Conservation (phyloP, 1,140 invertebrate genomes). For the Bilobella aurantiaca region DNA sequence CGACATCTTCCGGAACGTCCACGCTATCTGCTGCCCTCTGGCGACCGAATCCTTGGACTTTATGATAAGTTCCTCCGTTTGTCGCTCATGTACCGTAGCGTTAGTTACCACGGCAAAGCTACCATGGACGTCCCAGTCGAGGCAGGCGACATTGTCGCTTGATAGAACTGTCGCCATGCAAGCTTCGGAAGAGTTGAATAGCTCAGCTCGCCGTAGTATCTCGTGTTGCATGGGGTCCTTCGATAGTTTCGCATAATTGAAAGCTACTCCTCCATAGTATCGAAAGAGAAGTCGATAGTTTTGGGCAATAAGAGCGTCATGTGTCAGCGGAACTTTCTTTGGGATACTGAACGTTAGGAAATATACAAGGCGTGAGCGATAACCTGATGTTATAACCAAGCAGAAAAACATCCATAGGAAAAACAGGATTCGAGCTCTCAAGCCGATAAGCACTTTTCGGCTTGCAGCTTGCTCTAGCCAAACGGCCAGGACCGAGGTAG, state of each 20-base stretch:
- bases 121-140: conserved; percentile 1
- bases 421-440: conserved; percentile 1
- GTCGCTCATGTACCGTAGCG: neutral
- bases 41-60: neutral
- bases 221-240: conserved; percentile 8
- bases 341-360: conserved; percentile 18
- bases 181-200: conserved; percentile 6
- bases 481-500: neutral
- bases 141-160: conserved; percentile 8
- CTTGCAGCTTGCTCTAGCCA: neutral
- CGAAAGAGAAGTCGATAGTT: conserved; percentile 12
- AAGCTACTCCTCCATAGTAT: conserved; percentile 19
- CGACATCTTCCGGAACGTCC: neutral
- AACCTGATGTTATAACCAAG: conserved; percentile 17
- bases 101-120: conserved; percentile 4
- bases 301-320: conserved; percentile 1
- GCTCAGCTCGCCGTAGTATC: neutral
- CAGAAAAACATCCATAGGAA: conserved; percentile 17
- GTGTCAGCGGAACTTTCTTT: conserved; percentile 13
- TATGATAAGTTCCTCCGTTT: neutral
- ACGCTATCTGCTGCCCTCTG: neutral
- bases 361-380: conserved; percentile 17
- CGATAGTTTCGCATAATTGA: neutral
- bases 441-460: neutral
- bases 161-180: conserved; percentile 9